These are phyloP conservation scores for Drosophila parvula DNA, from an alignment of 1,140 invertebrate genomes.

Conservation along the genomic window DNA sequence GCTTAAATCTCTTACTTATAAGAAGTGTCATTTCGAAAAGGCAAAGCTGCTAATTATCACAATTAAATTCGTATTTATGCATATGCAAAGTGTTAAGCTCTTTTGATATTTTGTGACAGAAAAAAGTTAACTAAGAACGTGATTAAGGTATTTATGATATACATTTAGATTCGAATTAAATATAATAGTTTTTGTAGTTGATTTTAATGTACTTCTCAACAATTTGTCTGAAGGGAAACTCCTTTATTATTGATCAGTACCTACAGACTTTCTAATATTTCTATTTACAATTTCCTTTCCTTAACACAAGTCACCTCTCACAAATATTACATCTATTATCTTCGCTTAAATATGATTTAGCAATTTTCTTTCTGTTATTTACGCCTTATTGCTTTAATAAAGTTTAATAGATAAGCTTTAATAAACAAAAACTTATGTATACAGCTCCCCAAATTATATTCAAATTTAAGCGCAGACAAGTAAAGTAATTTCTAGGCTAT, in stretches of 20 bases:
- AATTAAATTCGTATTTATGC: slow-evolving; percentile 23
- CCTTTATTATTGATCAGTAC: background rate
- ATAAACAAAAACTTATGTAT: background rate
- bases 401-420: background rate
- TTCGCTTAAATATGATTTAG: background rate
- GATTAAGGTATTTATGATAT: background rate
- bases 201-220: background rate
- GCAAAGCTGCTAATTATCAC: slow-evolving; percentile 25
- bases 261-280: too few relatives aligned
- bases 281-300: too few relatives aligned
- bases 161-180: background rate
- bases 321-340: background rate
- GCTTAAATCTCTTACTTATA: slow-evolving; percentile 35
- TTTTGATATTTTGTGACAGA: background rate
- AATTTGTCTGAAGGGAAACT: background rate
- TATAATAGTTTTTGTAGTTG: too few relatives aligned
- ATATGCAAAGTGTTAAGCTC: slow-evolving; percentile 5
- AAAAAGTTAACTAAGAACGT: too few relatives aligned
- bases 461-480: slow-evolving; percentile 8
- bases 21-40: slow-evolving; percentile 9
- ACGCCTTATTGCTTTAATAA: background rate
- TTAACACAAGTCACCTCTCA: too few relatives aligned
- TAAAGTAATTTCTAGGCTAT: background rate
- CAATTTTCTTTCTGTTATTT: background rate
- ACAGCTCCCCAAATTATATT: background rate